Evolutionary conservation across 2,888 invertebrate species (phyloP).

Genomic region (Noctuana brunneofusca): DNA sequence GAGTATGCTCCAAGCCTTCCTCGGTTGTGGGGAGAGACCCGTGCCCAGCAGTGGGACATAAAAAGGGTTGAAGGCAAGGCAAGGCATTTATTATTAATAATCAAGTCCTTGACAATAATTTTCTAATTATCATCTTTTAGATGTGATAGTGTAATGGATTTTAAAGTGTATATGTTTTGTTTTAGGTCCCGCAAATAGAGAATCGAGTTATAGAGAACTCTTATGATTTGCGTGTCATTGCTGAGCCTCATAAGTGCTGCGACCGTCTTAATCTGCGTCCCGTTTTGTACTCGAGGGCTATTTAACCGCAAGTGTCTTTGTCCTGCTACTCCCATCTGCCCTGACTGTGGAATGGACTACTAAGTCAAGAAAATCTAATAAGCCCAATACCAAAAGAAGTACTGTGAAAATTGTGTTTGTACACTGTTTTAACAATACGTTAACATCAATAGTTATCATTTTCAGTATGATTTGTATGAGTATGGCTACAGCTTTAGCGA

Average conservation of each 20-base stretch:
- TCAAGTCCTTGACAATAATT: not conserved
- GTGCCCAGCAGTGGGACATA: too few relatives aligned
- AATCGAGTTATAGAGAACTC: constrained; percentile 31
- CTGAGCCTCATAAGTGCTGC: constrained; percentile 42
- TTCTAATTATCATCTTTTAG: not conserved
- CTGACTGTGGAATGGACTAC: constrained; percentile 51
- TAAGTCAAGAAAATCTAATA: constrained; percentile 27
- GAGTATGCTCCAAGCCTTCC: too few relatives aligned
- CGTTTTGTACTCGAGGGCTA: constrained; percentile 38
- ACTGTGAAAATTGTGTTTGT: too few relatives aligned
- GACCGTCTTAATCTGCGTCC: constrained; percentile 41
- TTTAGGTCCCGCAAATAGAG: constrained; percentile 37
- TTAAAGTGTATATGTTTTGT: constrained; percentile 8
- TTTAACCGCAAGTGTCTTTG: constrained; percentile 45
- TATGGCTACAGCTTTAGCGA: constrained; percentile 40
- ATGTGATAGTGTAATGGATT: not conserved
- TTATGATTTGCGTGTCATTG: constrained; percentile 48
- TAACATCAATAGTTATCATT: too few relatives aligned
- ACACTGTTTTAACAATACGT: too few relatives aligned
- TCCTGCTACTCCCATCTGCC: constrained; percentile 46
- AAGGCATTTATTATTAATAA: too few relatives aligned
- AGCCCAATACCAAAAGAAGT: too few relatives aligned
- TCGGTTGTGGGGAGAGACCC: too few relatives aligned
- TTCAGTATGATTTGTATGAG: constrained; percentile 46
- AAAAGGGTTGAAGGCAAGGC: too few relatives aligned